Evolutionary conservation across 2,113 vertebrate genomes (phyloP), one percentile per base, ranked within the genome.

Genomic region (Gymnogyps californianus): DNA sequence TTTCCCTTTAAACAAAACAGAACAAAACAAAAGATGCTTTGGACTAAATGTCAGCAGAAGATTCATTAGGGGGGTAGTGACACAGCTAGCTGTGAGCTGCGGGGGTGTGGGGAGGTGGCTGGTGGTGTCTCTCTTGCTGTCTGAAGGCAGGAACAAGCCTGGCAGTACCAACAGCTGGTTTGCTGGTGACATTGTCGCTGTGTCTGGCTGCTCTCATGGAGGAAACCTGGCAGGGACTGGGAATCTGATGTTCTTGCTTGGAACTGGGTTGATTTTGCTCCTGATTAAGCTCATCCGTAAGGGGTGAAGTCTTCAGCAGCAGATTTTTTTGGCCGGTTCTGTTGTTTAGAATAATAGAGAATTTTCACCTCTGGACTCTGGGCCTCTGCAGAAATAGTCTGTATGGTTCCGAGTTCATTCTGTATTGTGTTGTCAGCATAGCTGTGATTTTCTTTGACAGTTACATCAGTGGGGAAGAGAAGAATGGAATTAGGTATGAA

Each of bases 401-500:
- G 64, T 87, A 82, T 79, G 96, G 96, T 98, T 96, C 93, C 4
- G 34, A 92, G 94, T 98, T 97, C 78, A 93, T 96, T 96, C 78
- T 96, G 74, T 92, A 92, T 97, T 97, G 97, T 83, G 19, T 95
- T 97, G 97, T 98, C 98, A 97, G 97, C 95, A 77, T 77, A 93
- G 91, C 95, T 95, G 81, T 97, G 97, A 97, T 98, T 98, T 96
- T 97, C 77, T 97, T 87, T 95, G 94, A 93, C 91, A 96, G 65
- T 97, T 97, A 82, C 92, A 85, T 97, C 83, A 96, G 51, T 96
- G 87, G 77, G 83, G 61, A 95, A 94, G 80, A 77, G 62, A 96
- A 89, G 69, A 98, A 98, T 94, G 80, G 92, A 98, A 98, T 98
- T 98, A 98, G 94, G 85, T 95, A 88, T 97, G 93, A 98, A 97